Conservation (phyloP, 2,113 vertebrate genomes). For the Hypanus sabinus region DNA sequence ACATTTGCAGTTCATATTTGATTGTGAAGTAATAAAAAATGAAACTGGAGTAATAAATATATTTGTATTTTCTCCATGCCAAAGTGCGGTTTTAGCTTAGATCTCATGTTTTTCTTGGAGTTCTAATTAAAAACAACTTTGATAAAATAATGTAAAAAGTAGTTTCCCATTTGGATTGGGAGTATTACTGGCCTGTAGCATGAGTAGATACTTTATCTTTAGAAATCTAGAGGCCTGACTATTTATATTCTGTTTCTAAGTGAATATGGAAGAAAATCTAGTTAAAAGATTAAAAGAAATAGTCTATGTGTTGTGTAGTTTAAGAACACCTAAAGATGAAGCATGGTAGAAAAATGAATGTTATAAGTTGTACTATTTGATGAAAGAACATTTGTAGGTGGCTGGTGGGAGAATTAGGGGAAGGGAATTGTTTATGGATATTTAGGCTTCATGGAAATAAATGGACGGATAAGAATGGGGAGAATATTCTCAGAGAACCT, state of each 20-base stretch:
- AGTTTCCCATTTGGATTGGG: not conserved
- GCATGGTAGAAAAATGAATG: not conserved
- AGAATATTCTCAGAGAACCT: no score
- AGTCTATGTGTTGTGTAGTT: not conserved
- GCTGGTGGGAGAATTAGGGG: no score
- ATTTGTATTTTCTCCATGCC: not conserved
- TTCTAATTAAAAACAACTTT: conserved; percentile 1
- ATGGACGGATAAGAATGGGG: no score
- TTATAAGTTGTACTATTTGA: not conserved
- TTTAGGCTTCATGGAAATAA: no score
- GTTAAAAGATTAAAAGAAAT: not conserved
- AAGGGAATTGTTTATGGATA: no score
- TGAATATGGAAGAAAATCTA: not conserved
- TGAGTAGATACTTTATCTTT: not conserved
- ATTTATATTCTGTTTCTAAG: no score
- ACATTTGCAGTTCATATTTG: not conserved
- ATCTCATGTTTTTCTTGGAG: not conserved
- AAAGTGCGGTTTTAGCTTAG: not conserved
- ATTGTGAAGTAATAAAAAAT: not conserved
- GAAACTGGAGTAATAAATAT: not conserved
- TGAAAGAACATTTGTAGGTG: not conserved
- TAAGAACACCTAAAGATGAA: not conserved
- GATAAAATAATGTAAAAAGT: not conserved
- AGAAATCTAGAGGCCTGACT: not conserved
- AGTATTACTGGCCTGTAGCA: not conserved